Evolutionary conservation across 2,797 vertebrate species (phyloP).

Genomic region (Buceros bicornis): DNA sequence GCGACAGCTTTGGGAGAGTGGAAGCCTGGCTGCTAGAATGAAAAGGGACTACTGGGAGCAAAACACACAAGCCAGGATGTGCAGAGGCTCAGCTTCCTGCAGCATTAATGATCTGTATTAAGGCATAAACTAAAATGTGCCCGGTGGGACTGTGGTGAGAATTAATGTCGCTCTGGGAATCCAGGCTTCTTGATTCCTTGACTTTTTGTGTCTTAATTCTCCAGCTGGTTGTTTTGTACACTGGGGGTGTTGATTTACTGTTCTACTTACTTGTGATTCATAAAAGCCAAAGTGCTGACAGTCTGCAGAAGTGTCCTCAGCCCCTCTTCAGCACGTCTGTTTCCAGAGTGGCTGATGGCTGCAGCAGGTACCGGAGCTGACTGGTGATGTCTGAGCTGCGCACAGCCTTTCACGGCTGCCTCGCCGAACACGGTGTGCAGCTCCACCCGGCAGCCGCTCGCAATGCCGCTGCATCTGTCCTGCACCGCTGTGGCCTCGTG

Average conservation of each 20-base stretch:
- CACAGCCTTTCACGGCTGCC: not conserved
- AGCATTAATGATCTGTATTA: constrained; percentile 58
- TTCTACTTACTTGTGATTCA: constrained; percentile 1
- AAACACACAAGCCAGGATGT: constrained; percentile 19
- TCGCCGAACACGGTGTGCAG: not conserved
- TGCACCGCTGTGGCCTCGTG: rapidly evolving
- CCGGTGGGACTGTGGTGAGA: constrained; percentile 45
- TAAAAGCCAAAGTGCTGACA: constrained; percentile 39
- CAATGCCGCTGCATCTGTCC: not conserved
- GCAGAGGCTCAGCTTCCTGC: constrained; percentile 57
- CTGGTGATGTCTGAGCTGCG: not conserved
- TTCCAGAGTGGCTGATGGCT: not conserved
- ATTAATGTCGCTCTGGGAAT: constrained; percentile 63
- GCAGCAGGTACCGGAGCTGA: not conserved
- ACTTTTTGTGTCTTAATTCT: constrained; percentile 63
- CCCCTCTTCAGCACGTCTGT: not conserved
- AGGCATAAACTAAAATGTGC: constrained; percentile 60
- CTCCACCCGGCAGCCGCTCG: rapidly evolving
- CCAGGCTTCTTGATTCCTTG: constrained; percentile 62
- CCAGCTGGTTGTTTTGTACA: not conserved
- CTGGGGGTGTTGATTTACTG: constrained; percentile 17
- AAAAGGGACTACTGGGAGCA: constrained; percentile 8
- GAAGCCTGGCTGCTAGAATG: not conserved
- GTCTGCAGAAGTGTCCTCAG: not conserved
- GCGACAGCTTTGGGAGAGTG: not conserved